These are phyloP conservation scores for Orthosia incerta DNA, from an alignment of 2,888 invertebrate genomes.

Conservation along the genomic window DNA sequence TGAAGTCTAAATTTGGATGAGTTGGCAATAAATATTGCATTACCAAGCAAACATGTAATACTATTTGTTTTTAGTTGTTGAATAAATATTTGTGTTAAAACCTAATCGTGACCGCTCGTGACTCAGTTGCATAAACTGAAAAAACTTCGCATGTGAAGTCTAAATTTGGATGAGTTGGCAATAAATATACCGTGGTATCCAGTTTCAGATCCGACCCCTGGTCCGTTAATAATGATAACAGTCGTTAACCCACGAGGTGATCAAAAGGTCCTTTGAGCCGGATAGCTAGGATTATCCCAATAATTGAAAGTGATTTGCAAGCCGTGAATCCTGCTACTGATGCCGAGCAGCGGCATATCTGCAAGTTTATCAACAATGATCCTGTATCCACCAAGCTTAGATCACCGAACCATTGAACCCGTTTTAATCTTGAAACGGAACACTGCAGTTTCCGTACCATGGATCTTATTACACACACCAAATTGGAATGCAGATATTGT, in stretches of 20 bases:
- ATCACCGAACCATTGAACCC: background rate
- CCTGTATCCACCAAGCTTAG: too few species aligned
- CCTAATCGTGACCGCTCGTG: conserved; percentile 19
- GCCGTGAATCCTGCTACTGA: background rate
- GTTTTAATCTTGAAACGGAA: background rate
- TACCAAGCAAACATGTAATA: conserved; percentile 11
- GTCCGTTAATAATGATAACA: background rate
- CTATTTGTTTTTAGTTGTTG: conserved; percentile 21
- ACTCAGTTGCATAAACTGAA: conserved; percentile 1
- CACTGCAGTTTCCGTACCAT: background rate
- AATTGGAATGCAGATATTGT: conserved; percentile 11
- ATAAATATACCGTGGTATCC: conserved; percentile 5
- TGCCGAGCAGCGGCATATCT: background rate
- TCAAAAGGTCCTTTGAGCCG: background rate
- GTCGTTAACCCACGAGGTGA: background rate
- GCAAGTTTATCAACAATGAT: background rate
- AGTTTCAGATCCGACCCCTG: background rate
- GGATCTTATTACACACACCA: background rate
- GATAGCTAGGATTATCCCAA: background rate
- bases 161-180: background rate
- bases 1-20: background rate
- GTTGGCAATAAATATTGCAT: background rate
- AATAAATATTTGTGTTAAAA: conserved; percentile 13
- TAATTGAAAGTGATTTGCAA: background rate
- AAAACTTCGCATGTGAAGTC: background rate